Percentiles rank a stretch among this genome's conserved stretches.
Conservation (phyloP, 2,888 invertebrate genomes). For the Isotomurus palustris region DNA sequence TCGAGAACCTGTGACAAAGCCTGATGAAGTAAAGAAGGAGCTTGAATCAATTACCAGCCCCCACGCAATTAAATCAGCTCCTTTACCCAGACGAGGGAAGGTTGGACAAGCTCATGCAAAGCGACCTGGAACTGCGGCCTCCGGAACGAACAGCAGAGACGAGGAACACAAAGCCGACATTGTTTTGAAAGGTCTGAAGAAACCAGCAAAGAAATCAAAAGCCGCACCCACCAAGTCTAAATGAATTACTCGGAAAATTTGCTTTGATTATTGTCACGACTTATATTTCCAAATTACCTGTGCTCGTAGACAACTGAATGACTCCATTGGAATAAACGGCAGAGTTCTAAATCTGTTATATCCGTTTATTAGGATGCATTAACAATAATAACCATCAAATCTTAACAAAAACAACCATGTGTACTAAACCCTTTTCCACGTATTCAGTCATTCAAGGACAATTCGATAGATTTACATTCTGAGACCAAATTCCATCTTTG, state of each 20-base stretch:
- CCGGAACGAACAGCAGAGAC: background rate
- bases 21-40: too few species aligned
- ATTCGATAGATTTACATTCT: constrained; percentile 9
- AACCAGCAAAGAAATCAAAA: background rate
- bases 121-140: background rate
- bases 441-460: constrained; percentile 2
- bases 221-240: background rate
- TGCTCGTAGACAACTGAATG: background rate
- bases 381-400: constrained; percentile 1
- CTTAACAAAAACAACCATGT: background rate
- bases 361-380: background rate
- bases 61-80: background rate
- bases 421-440: background rate
- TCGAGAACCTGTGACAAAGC: background rate
- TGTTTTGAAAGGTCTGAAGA: too few species aligned
- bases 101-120: background rate
- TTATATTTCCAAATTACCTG: too few species aligned
- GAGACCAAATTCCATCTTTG: constrained; percentile 23
- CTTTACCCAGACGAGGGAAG: too few species aligned
- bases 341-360: constrained; percentile 3
- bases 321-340: background rate
- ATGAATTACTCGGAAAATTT: too few species aligned
- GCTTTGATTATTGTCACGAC: too few species aligned
- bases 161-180: too few species aligned
- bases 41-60: too few species aligned